These are phyloP conservation scores for Xestia sexstrigata DNA, from an alignment of 2,888 invertebrate species.

Conservation along the genomic window DNA sequence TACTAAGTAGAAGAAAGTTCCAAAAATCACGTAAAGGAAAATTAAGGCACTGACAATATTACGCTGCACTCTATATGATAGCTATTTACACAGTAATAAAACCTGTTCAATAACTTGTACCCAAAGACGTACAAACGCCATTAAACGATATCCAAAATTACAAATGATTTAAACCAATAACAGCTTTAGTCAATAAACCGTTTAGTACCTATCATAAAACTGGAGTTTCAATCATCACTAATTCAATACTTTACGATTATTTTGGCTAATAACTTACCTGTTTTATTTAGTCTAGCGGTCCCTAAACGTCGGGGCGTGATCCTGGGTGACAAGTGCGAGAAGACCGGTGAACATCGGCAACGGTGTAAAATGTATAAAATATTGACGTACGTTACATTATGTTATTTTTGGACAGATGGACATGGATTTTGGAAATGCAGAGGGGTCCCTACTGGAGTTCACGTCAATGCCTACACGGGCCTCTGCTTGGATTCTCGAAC, in stretches of 20 bases:
- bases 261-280: conserved; percentile 61
- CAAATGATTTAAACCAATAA: conserved; percentile 60
- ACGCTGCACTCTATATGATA: conserved; percentile 6
- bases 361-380: conserved; percentile 84
- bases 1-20: background rate
- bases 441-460: conserved; percentile 35
- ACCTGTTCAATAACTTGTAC: conserved; percentile 32
- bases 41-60: conserved; percentile 32
- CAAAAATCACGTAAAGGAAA: background rate
- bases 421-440: conserved; percentile 67
- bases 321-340: conserved; percentile 58
- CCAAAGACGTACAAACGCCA: conserved; percentile 35
- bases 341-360: conserved; percentile 64
- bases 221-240: conserved; percentile 58
- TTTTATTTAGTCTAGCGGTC: conserved; percentile 54
- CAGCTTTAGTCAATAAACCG: conserved; percentile 47
- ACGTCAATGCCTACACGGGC: conserved; percentile 1
- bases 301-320: conserved; percentile 65
- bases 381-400: conserved; percentile 75
- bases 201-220: conserved; percentile 61
- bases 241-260: conserved; percentile 60
- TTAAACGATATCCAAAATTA: conserved; percentile 53
- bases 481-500: background rate
- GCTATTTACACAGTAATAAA: conserved; percentile 40
- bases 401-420: conserved; percentile 79